Evolutionary conservation across 2,888 invertebrate species (phyloP), one percentile per base, ranked within the genome.

Genomic region (Oegoconia quadripuncta): DNA sequence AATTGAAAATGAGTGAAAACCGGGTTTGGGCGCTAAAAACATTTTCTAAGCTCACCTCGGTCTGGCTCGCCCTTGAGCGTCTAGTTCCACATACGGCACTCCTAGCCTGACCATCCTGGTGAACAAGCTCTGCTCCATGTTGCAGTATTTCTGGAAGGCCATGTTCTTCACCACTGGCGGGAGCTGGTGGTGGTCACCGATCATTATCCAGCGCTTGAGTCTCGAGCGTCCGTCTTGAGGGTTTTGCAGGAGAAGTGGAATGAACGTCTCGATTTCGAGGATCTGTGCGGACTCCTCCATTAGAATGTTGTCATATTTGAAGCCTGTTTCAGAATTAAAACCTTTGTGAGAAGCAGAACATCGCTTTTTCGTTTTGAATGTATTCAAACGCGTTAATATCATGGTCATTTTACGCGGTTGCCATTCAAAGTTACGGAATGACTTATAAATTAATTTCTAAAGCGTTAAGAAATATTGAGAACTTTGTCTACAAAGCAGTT

Each of bases 211-310:
- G 11, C 99, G 91, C 79, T 99, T 99, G 42, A 99, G 88, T 0
- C 99, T 90, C 67, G 97, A 98, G 53, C 93, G 93, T 0, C 98
- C 98, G 71, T 99, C 98, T 73, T 98, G 93, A 0, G 99, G 98
- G 81, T 99, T 99, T 88, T 99, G 99, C n/a, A 99, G 89, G 2
- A 99, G 89, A 9, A 99, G 89, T 0, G 99, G 99, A 58, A 99
- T 99, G 75, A 99, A 99, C 0, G 99, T 99, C 82, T 99, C 99
- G 44, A 99, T 99, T 84, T 99, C 99, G 26, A 99, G 88, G 64
- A 99, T 99, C 81, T 99, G 99, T 0, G 99, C 99, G 0, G 99
- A 93, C 78, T 99, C 99, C 81, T 99, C 99, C 99, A 99, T 99
- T 3, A 99, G 87, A 41, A 99, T 99, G 80, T 99, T 99, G 81